Conservation (phyloP, 2,888 invertebrate genomes). For the Trachelus tabidus region DNA sequence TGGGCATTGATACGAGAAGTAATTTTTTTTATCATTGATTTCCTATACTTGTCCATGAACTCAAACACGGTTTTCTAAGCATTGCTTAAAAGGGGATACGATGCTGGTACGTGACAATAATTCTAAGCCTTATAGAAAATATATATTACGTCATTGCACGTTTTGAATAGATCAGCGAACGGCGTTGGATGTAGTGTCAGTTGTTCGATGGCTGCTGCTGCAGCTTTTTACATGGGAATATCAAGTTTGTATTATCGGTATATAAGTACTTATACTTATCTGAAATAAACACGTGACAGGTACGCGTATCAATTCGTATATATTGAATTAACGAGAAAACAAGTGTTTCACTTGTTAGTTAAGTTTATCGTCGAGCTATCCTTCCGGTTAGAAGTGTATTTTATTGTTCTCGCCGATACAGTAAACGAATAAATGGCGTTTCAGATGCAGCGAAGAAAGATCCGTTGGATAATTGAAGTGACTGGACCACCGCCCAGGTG, state of each 20-base stretch:
- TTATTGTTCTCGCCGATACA: neutral
- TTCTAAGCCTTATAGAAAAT: neutral
- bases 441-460: slow-evolving; percentile 61
- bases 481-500: slow-evolving; percentile 65
- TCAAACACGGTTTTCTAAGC: no score
- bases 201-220: no score
- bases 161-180: neutral
- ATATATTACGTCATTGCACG: neutral
- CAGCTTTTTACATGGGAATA: neutral
- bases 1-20: slow-evolving; percentile 6
- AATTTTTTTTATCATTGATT: slow-evolving; percentile 3
- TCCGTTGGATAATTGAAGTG: slow-evolving; percentile 70
- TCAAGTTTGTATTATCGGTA: neutral
- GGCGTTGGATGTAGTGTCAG: neutral
- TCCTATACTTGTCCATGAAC: neutral
- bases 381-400: neutral
- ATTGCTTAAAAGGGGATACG: neutral
- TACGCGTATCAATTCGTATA: neutral
- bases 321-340: neutral
- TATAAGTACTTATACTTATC: neutral
- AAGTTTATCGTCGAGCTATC: neutral
- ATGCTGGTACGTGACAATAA: neutral
- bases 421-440: neutral
- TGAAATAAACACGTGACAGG: neutral
- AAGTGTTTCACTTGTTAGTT: neutral